Conservation (phyloP, 2,113 vertebrate species). For the Nipponia nippon region DNA sequence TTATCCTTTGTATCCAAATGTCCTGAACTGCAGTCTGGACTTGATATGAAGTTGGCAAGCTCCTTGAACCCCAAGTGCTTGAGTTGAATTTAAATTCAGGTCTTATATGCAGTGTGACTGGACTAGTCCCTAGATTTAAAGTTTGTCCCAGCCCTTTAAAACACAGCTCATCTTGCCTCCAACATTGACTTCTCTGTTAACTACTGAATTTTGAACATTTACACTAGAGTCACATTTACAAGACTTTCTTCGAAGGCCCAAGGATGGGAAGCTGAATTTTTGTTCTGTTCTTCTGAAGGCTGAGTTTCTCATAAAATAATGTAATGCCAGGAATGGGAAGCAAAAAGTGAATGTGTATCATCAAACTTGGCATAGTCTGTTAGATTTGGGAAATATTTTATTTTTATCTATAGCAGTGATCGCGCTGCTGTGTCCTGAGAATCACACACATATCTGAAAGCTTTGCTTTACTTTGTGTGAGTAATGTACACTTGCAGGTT, state of each 20-base stretch:
- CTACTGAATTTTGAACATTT: not conserved
- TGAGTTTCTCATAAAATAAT: not conserved
- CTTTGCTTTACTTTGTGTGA: not conserved
- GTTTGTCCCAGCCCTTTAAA: not conserved
- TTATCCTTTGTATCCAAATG: not conserved
- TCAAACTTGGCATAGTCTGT: not conserved
- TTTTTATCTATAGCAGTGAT: not conserved
- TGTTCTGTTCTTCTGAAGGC: not conserved
- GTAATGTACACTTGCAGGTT: not conserved
- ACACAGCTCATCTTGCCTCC: not conserved
- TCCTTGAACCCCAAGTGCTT: not conserved
- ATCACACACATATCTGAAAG: not conserved
- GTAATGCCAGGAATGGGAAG: not conserved
- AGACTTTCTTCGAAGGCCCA: not conserved
- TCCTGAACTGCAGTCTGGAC: not conserved
- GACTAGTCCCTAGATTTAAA: not conserved
- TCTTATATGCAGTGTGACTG: not conserved
- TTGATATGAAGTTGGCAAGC: not conserved
- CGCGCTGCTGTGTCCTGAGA: not conserved
- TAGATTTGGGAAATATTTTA: not conserved
- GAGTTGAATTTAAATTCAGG: not conserved
- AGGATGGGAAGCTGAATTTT: not conserved
- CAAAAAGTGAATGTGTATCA: not conserved
- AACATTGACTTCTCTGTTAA: not conserved
- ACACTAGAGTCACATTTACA: not conserved